Evolutionary conservation across 2,113 vertebrate genomes (phyloP), one percentile per base, ranked within the genome.

Genomic region (Cyanoliseus patagonus): DNA sequence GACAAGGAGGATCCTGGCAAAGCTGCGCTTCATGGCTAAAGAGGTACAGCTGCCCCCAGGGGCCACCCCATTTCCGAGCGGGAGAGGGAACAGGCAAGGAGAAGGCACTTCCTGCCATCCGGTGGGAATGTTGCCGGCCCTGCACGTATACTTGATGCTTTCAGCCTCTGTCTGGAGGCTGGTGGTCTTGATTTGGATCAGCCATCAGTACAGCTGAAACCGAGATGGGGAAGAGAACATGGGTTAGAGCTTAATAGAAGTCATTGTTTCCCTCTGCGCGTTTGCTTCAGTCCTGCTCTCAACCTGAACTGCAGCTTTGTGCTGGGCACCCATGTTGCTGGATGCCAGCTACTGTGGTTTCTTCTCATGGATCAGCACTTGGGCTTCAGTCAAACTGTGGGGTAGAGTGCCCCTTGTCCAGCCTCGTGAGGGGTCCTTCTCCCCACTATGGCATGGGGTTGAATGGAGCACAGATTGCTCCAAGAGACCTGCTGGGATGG

Each of bases 1-100:
- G 28, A 88, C 97, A 33, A 98, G 95, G 94, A 99, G 95, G 93
- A 95, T 99, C 61, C 94, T 99, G 51, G 95, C 95, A 80, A 99
- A 98, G 87, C 94, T 99, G 39, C 96, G 96, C 72, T 98, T 98
- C 28, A 55, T 99, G 92, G 98, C 98, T 80, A 97, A 98, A 97
- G 99, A 99, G 99, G 99, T 99, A 96, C 41, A 12, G 46, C 5
- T 27, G 46, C 42, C 91, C 49, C n/a, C 31, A 1, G 18, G 37
- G 17, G 19, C 18, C 18, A 25, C 23, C 27, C 10, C 1, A 6
- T 17, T 39, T 55, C 70, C 4, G 2, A 67, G 61, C 11, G n/a
- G 78, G n/a, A 70, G 35, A 27, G 41, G 25, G 7, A 24, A 22
- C 1, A 8, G 67, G 47, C 49, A 75, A 70, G 76, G 39, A 83